Conservation (phyloP, 1,140 invertebrate genomes). For the Goniozus legneri region DNA sequence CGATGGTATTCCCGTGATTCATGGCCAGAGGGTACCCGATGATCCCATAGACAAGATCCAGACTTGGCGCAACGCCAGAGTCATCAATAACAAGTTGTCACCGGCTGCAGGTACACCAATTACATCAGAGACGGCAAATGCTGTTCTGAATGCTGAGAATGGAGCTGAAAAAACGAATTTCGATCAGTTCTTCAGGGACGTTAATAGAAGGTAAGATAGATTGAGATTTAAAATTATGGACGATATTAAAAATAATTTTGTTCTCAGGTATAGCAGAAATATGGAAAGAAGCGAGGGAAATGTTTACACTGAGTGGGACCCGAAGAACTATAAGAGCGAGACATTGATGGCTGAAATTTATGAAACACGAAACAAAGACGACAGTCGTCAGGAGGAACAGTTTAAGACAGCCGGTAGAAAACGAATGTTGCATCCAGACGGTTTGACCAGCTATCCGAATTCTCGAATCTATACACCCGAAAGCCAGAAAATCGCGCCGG, state of each 20-base stretch:
- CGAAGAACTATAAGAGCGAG: constrained; percentile 37
- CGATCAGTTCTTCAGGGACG: constrained; percentile 41
- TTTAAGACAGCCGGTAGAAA: too few relatives aligned
- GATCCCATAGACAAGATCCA: constrained; percentile 74
- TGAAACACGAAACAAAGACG: constrained; percentile 34
- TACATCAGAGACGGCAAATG: constrained; percentile 6
- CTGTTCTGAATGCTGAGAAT: constrained; percentile 4
- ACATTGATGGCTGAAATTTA: constrained; percentile 38
- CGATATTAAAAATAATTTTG: constrained; percentile 12
- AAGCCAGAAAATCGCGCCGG: constrained; percentile 44
- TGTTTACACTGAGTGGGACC: constrained; percentile 43
- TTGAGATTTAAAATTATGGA: not conserved
- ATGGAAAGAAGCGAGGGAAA: constrained; percentile 29
- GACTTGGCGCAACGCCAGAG: constrained; percentile 80
- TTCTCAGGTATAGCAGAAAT: constrained; percentile 36
- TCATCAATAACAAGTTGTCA: constrained; percentile 76
- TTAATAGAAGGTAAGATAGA: constrained; percentile 40
- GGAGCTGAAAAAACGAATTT: constrained; percentile 29
- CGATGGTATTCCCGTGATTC: constrained; percentile 74
- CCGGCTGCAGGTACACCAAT: constrained; percentile 34
- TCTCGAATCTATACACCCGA: constrained; percentile 61
- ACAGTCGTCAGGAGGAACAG: constrained; percentile 57
- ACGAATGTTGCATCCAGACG: constrained; percentile 65
- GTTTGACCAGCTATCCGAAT: constrained; percentile 61
- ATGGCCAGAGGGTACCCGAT: constrained; percentile 77